Base-by-base conservation (phyloP, 2,888 invertebrate species). In the Euzophera pinguis region DNA sequence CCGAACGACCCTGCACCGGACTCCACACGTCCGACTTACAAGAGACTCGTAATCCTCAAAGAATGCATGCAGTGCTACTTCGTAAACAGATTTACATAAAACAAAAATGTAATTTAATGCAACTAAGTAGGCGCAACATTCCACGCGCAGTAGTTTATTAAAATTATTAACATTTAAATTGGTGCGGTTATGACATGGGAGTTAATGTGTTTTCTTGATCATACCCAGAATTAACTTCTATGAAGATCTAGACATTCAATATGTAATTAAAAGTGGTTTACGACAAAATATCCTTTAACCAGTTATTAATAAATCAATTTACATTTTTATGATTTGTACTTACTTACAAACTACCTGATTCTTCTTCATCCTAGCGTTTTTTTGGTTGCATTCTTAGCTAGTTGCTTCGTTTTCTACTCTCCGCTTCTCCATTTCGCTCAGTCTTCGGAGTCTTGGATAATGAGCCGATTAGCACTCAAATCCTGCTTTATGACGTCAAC, bases 21-120 rank as follows among this genome's bases (percentile, higher is more conserved):
- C 69, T 57, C 61, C 71, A 83, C 77, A 78, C 84, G 80, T 80
- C 83, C 73, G 78, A 69, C 77, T 73, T 71, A 75, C 68, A 72
- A 68, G 77, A 76, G 75, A 72, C 68, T 73, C 69, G 78, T 81
- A 71, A 78, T 79, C 83, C 71, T 83, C 78, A 70, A 75, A 73
- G 74, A 82, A 72, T 76, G 73, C 71, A 70, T 64, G 65, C 66
- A 71, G 70, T 70, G 71, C 68, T 72, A 71, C 74, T 75, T 75
- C 72, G 73, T 72, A 74, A 70, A 68, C 70, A 70, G 71, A 75
- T 78, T 80, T 80, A 76, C 76, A 81, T 80, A 76, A 78, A 79
- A 80, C 71, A 74, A 79, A 79, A 80, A 78, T 77, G 64, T 73
- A 52, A 54, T 57, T 71, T 80, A 79, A 78, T 69, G 71, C 78